phyloP scores from a whole-genome alignment of 1,140 invertebrate species.

The Brachionus plicatilis region DNA sequence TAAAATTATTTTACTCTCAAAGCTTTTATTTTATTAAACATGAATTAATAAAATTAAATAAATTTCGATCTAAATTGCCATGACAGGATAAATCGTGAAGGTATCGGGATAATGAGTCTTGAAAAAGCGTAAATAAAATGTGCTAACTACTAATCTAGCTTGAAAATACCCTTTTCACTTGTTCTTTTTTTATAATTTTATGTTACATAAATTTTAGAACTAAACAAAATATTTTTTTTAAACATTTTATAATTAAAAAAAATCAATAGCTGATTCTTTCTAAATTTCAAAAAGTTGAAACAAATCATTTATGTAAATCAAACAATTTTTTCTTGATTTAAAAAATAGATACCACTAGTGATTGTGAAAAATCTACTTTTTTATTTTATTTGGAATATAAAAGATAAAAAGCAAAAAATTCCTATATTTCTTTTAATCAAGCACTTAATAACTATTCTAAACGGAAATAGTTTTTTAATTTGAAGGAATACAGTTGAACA shows the following conservation, averaged over 20 bases:
- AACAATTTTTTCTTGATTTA: background rate
- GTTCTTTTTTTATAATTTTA: background rate
- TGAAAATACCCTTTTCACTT: too few species aligned
- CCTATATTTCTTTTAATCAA: too few species aligned
- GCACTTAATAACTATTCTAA: too few species aligned
- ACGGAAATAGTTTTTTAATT: background rate
- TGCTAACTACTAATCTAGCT: background rate
- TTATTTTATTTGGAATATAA: background rate
- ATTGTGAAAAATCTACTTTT: too few species aligned
- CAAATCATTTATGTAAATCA: background rate
- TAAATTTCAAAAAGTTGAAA: background rate
- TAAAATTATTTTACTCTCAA: too few species aligned
- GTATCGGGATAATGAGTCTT: background rate
- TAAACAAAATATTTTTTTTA: background rate
- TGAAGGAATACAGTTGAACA: background rate
- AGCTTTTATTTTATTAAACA: background rate
- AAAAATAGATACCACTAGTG: background rate
- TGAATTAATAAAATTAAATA: background rate
- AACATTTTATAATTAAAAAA: background rate
- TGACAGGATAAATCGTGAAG: background rate
- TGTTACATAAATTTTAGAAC: too few species aligned
- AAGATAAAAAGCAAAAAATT: background rate
- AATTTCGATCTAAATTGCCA: background rate
- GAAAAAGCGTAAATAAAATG: background rate
- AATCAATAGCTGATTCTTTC: background rate